Conservation (phyloP, 2,113 vertebrate species). For the Protobothrops mucrosquamatus region DNA sequence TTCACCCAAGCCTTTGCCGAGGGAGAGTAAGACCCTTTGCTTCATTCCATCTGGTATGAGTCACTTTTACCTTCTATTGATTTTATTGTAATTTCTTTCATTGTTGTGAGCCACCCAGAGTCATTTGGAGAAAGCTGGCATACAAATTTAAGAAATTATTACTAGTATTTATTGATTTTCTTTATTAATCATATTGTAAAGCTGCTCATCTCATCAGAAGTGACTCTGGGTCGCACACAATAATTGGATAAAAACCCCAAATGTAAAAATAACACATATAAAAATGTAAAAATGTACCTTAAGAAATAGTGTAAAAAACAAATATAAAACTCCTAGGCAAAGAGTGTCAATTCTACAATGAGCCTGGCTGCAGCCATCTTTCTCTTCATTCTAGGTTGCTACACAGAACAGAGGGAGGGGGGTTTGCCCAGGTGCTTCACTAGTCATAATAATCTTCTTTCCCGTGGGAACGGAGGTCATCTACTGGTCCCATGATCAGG, state of each 20-base stretch:
- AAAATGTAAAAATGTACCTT: background rate
- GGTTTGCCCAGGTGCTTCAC: too few relatives aligned
- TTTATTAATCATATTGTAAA: too few relatives aligned
- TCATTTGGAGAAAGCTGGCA: background rate
- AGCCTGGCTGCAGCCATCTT: too few relatives aligned
- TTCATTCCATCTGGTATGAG: background rate
- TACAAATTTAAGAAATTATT: background rate
- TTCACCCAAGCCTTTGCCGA: background rate
- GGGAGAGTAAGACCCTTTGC: background rate
- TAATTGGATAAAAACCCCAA: background rate
- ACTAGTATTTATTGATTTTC: background rate
- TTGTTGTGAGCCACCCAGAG: background rate
- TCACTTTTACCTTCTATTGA: background rate
- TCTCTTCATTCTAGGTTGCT: too few relatives aligned
- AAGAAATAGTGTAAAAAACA: background rate
- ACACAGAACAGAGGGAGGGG: too few relatives aligned
- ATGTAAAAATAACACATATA: background rate
- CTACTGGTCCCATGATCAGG: too few relatives aligned
- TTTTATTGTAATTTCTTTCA: background rate
- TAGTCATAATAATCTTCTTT: too few relatives aligned
- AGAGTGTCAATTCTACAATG: too few relatives aligned
- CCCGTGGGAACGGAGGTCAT: too few relatives aligned
- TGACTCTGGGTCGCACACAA: background rate
- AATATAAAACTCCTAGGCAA: background rate
- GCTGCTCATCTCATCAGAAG: too few relatives aligned